Percentiles rank a stretch among this genome's conserved stretches.
These are phyloP conservation scores for Zophobas atratus DNA, from an alignment of 1,140 invertebrate genomes.

Conservation along the genomic window DNA sequence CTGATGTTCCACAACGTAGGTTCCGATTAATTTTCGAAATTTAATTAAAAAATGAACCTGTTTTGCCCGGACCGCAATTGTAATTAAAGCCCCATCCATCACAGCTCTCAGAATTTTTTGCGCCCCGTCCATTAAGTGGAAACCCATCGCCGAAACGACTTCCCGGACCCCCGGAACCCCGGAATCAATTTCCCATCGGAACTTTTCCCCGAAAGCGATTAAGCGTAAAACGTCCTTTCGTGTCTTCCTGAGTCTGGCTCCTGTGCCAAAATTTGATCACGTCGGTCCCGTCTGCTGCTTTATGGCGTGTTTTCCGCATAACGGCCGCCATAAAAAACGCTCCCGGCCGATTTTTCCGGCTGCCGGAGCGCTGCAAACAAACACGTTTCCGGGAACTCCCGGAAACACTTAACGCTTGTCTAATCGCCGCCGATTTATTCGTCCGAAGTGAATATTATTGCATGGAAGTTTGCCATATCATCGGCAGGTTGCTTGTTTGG, in stretches of 20 bases:
- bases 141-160: no score
- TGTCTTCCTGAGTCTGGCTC: background rate
- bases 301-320: background rate
- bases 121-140: no score
- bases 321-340: background rate
- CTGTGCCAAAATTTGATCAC: constrained; percentile 1
- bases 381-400: constrained; percentile 15
- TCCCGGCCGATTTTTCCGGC: background rate
- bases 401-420: constrained; percentile 38
- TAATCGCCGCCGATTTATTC: constrained; percentile 29
- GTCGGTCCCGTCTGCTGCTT: background rate
- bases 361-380: background rate
- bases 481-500: constrained; percentile 42
- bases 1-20: no score
- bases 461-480: constrained; percentile 36
- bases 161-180: no score
- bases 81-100: no score
- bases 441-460: constrained; percentile 33
- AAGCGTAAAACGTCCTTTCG: background rate
- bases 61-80: no score
- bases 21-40: no score
- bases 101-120: no score
- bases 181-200: no score
- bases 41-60: no score
- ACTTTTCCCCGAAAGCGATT: no score